phyloP scores from a whole-genome alignment of 1,140 invertebrate species.

The Lerema accius region DNA sequence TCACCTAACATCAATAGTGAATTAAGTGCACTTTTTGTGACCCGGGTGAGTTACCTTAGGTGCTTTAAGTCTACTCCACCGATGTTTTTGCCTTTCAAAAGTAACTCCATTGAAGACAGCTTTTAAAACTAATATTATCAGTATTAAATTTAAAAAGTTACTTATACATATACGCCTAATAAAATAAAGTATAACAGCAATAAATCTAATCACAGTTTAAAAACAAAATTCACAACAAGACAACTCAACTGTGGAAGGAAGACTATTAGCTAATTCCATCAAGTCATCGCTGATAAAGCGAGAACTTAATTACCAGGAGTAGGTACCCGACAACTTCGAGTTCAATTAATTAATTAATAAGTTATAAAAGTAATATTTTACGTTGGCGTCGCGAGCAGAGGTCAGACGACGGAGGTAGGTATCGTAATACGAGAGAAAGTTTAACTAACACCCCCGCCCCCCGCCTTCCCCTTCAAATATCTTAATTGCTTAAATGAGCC shows the following conservation, averaged over 20 bases:
- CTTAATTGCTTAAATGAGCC: slow-evolving; percentile 1
- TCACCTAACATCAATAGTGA: too few relatives aligned
- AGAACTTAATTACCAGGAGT: slow-evolving; percentile 14
- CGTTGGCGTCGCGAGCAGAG: not conserved
- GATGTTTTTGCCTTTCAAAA: too few relatives aligned
- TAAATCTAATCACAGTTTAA: not conserved
- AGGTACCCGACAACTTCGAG: slow-evolving; percentile 6
- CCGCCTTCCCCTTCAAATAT: not conserved
- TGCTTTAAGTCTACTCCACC: too few relatives aligned
- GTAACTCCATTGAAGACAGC: too few relatives aligned
- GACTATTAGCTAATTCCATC: not conserved
- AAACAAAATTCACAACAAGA: too few relatives aligned
- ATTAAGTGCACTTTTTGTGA: too few relatives aligned
- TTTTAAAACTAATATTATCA: too few relatives aligned
- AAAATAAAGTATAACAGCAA: not conserved
- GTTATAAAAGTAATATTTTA: slow-evolving; percentile 21
- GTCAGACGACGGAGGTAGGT: slow-evolving; percentile 11
- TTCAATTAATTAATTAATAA: slow-evolving; percentile 15
- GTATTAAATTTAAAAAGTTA: too few relatives aligned
- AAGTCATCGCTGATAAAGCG: slow-evolving; percentile 19
- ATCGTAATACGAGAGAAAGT: slow-evolving; percentile 7
- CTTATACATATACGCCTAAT: too few relatives aligned
- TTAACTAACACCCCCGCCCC: too few relatives aligned
- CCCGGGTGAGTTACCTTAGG: too few relatives aligned
- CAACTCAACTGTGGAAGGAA: not conserved